phyloP scores from a whole-genome alignment of 2,113 vertebrate genomes.

The Puffinus mauretanicus region DNA sequence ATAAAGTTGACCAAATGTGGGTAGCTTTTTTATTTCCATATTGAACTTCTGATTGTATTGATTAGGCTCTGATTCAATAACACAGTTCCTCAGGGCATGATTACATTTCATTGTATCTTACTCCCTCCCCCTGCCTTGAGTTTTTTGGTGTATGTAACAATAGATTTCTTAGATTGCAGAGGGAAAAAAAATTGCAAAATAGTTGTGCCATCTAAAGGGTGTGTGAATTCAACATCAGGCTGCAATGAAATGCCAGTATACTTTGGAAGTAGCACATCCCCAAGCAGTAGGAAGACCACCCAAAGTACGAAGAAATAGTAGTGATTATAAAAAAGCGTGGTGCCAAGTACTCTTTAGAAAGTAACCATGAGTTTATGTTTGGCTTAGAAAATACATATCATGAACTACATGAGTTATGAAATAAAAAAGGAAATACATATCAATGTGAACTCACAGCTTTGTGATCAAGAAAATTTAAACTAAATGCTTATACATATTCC shows the following conservation, averaged over 20 bases:
- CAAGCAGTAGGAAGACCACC: neutral
- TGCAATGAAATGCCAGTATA: neutral
- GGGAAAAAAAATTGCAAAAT: neutral
- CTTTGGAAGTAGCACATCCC: neutral
- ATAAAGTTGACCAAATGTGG: neutral
- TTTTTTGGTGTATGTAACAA: neutral
- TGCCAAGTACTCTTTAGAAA: neutral
- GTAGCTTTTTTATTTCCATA: neutral
- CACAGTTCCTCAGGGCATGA: neutral
- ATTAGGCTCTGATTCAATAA: neutral
- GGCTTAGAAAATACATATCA: neutral
- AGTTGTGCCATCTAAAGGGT: neutral
- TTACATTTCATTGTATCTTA: neutral
- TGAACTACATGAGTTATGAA: neutral
- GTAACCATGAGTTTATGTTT: neutral
- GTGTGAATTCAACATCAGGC: neutral
- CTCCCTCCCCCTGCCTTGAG: rapidly evolving
- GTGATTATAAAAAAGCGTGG: neutral
- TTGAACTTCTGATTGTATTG: neutral
- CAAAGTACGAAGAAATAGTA: neutral
- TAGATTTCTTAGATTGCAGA: neutral
- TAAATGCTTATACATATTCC: neutral
- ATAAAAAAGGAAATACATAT: neutral
- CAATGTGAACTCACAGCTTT: neutral
- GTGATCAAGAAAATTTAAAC: neutral